Conservation (phyloP, 2,797 vertebrate genomes). For the Macropus fuliginosus region DNA sequence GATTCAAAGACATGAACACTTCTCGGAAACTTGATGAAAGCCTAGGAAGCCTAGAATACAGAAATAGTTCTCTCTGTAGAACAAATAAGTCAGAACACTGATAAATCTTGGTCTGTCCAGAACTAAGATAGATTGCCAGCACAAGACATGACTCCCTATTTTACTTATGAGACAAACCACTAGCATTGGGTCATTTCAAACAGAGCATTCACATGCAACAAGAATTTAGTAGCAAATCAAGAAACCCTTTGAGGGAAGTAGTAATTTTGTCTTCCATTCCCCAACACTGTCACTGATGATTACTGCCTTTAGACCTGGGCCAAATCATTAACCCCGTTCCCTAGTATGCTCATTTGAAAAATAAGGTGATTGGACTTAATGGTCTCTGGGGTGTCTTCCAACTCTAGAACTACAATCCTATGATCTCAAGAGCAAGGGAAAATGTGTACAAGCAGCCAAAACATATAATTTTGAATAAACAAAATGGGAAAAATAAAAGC, state of each 20-base stretch:
- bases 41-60: background rate
- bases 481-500: background rate
- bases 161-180: background rate
- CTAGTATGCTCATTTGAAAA: background rate
- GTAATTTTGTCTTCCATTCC: background rate
- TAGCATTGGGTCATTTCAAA: background rate
- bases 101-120: background rate
- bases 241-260: background rate
- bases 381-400: background rate
- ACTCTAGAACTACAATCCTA: background rate
- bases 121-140: background rate
- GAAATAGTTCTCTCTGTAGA: background rate
- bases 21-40: background rate
- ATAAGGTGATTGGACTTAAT: background rate
- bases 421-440: background rate
- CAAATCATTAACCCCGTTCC: background rate
- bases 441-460: background rate
- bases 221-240: background rate
- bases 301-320: background rate
- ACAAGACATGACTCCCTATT: background rate
- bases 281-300: background rate
- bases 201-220: background rate
- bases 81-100: background rate
- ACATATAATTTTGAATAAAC: background rate
- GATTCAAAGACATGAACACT: background rate